Conservation (phyloP, 2,113 vertebrate species). For the Podarcis muralis region DNA sequence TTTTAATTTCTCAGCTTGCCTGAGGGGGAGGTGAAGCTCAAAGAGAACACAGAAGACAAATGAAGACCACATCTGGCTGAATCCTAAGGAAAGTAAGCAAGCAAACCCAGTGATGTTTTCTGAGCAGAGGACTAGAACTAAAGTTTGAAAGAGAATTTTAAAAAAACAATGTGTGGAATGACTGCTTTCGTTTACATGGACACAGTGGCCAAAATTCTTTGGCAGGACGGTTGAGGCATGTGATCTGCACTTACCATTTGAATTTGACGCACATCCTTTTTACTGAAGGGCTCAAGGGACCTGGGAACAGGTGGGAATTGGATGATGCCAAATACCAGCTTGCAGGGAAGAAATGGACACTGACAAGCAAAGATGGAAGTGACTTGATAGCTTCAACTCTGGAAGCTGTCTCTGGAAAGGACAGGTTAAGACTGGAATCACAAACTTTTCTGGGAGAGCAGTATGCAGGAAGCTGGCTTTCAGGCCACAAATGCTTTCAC, state of each 20-base stretch:
- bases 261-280: slow-evolving; percentile 40
- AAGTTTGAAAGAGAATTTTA: slow-evolving; percentile 53
- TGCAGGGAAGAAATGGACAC: slow-evolving; percentile 77
- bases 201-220: slow-evolving; percentile 79
- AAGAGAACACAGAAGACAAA: slow-evolving; percentile 57
- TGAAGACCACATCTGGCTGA: slow-evolving; percentile 44
- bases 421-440: slow-evolving; percentile 82
- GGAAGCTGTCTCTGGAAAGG: slow-evolving; percentile 72
- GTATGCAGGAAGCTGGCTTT: slow-evolving; percentile 97
- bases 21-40: slow-evolving; percentile 63
- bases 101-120: slow-evolving; percentile 63
- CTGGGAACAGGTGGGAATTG: slow-evolving; percentile 59
- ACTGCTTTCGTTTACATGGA: slow-evolving; percentile 47
- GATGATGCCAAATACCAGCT: slow-evolving; percentile 61
- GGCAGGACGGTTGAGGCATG: slow-evolving; percentile 80
- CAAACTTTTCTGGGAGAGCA: slow-evolving; percentile 85
- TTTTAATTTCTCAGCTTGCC: slow-evolving; percentile 78
- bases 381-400: slow-evolving; percentile 76
- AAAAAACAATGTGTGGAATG: slow-evolving; percentile 17
- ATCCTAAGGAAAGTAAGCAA: slow-evolving; percentile 47
- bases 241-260: slow-evolving; percentile 16
- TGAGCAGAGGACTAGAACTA: slow-evolving; percentile 63
- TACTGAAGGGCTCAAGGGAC: slow-evolving; percentile 23
- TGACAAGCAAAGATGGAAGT: slow-evolving; percentile 82
- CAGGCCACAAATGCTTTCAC: slow-evolving; percentile 96